Base-by-base conservation (phyloP, 2,888 invertebrate genomes). In the Saturnia japonica region DNA sequence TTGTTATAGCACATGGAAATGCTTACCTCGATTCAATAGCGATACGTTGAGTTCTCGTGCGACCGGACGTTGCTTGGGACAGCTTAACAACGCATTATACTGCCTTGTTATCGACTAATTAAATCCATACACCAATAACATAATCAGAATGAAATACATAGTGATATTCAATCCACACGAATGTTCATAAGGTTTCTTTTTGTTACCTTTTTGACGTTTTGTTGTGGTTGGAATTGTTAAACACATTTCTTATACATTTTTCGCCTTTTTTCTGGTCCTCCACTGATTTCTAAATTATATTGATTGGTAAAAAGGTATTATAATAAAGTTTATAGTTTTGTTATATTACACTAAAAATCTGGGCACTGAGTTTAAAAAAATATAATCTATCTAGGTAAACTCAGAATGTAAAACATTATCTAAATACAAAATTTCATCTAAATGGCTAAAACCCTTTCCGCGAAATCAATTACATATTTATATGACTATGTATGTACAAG, bases 1-100 rank as follows among this genome's bases (percentile, higher is more conserved):
- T 89, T 90, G 89, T 89, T 89, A 84, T 88, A 85, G 77, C 82
- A 77, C 81, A 85, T 80, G 83, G 82, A 84, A 86, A 86, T 85
- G 82, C 85, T 82, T 62, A 80, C 79, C 85, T 83, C 83, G 79
- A 83, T 83, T 84, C 85, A 85, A 85, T 82, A 79, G 81, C 74
- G 79, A 70, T 74, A 77, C 78, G 79, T 79, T 83, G 77, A 77
- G 82, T 85, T 85, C 85, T 84, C 89, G 85, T 90, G 88, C 82
- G 87, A 90, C 85, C 87, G 89, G 88, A 91, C 80, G 83, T 75
- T 57, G 67, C 47, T 43, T 45, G 68, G 54, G 43, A 47, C 54
- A 72, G 75, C 73, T 77, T 80, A 78, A 78, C 81, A 81, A 81
- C 80, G 82, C 83, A 80, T 79, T 82, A 79, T 78, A 74, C 73